Evolutionary conservation across 2,888 invertebrate species (phyloP).

Genomic region (Xestoiulus laeticollis): DNA sequence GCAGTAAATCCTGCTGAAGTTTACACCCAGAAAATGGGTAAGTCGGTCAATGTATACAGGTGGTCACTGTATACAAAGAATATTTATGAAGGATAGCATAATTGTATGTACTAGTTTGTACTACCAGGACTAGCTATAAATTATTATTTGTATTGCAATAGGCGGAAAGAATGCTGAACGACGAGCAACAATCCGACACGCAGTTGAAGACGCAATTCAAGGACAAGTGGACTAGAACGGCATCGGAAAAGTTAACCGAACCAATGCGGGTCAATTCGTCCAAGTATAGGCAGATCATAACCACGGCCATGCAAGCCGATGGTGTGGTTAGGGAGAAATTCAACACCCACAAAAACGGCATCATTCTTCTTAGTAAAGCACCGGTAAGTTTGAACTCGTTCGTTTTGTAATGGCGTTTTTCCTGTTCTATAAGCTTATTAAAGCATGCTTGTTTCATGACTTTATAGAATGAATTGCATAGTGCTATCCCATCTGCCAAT

Average conservation of each 20-base stretch:
- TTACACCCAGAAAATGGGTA: no score
- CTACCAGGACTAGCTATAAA: no score
- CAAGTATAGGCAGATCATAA: slow-evolving; percentile 86
- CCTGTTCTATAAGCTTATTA: background rate
- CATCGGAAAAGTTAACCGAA: slow-evolving; percentile 87
- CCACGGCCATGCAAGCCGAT: slow-evolving; percentile 85
- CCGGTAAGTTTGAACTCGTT: slow-evolving; percentile 64
- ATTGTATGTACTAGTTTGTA: no score
- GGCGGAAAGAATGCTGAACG: slow-evolving; percentile 83
- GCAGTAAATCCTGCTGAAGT: no score
- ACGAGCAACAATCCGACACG: slow-evolving; percentile 90
- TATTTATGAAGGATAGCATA: no score
- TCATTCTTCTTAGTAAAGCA: slow-evolving; percentile 81
- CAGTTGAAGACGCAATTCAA: slow-evolving; percentile 89
- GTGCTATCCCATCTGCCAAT: slow-evolving; percentile 74
- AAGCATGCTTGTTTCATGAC: background rate
- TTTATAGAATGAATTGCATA: slow-evolving; percentile 70
- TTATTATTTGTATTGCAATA: slow-evolving; percentile 60
- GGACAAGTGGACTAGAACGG: slow-evolving; percentile 89
- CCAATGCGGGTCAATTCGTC: slow-evolving; percentile 87
- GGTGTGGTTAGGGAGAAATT: slow-evolving; percentile 88
- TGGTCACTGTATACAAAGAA: no score
- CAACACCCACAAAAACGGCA: slow-evolving; percentile 78
- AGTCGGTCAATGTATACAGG: no score
- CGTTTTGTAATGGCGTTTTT: slow-evolving; percentile 10